Conservation (phyloP, 2,797 vertebrate genomes). For the Ataeniobius toweri region DNA sequence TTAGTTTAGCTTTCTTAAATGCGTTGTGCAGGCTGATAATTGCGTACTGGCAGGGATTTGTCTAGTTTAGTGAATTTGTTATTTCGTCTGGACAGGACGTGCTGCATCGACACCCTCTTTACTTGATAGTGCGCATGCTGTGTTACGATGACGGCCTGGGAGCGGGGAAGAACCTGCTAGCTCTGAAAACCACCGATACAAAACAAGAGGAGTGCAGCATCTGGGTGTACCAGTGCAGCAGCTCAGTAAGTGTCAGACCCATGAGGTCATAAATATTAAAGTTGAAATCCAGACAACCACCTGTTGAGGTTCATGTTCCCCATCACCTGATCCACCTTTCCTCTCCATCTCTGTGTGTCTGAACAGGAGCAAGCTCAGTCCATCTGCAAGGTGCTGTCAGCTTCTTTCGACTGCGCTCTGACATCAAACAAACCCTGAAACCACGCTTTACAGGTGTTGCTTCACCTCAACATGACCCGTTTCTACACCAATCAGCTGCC, state of each 20-base stretch:
- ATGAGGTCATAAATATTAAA: background rate
- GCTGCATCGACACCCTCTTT: slow-evolving; percentile 92
- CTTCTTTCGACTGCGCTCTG: slow-evolving; percentile 91
- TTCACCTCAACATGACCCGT: background rate
- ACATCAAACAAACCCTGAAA: slow-evolving; percentile 89
- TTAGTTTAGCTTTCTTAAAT: no score
- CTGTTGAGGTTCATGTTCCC: background rate
- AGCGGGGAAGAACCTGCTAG: slow-evolving; percentile 91
- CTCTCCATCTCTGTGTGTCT: background rate
- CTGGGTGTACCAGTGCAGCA: slow-evolving; percentile 97
- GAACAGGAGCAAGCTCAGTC: slow-evolving; percentile 94
- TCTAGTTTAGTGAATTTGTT: background rate
- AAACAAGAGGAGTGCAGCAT: slow-evolving; percentile 89
- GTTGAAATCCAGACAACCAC: no score
- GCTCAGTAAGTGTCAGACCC: slow-evolving; percentile 82
- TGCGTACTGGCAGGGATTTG: no score
- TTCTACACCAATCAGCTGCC: background rate
- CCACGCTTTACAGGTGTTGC: background rate
- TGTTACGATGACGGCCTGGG: slow-evolving; percentile 96
- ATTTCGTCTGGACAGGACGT: slow-evolving; percentile 82
- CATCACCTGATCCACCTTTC: background rate
- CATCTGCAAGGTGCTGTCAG: slow-evolving; percentile 94
- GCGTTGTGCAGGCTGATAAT: no score
- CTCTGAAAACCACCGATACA: slow-evolving; percentile 91
- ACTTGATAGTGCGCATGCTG: slow-evolving; percentile 93